Evolutionary conservation across 30 jellyfish, hydroid and myxozoan genomes (phyloP).

Genomic region (Cassiopea xamachana): DNA sequence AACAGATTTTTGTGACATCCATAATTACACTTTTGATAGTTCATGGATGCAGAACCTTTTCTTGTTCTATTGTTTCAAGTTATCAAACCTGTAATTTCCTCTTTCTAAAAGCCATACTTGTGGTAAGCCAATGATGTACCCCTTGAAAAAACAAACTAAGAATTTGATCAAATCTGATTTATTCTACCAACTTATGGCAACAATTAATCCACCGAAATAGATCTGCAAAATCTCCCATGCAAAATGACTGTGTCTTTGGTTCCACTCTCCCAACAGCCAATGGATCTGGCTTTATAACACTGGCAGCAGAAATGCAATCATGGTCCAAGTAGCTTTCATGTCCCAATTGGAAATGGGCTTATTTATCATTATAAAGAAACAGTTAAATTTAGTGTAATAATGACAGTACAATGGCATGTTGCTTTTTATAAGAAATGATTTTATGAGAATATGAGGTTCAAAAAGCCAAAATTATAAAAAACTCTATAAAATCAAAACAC

Average conservation of each 20-base stretch:
- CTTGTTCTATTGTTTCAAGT: background rate
- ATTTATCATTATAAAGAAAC: too few species aligned
- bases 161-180: slow-evolving; percentile 38
- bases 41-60: background rate
- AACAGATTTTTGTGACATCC: background rate
- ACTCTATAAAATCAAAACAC: too few species aligned
- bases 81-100: slow-evolving; percentile 31
- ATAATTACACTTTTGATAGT: background rate
- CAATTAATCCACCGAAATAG: background rate
- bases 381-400: too few species aligned
- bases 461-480: too few species aligned
- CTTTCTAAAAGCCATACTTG: slow-evolving; percentile 52
- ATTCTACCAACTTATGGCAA: background rate
- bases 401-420: too few species aligned
- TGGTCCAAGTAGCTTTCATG: too few species aligned
- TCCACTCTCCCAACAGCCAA: too few species aligned
- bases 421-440: too few species aligned
- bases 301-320: too few species aligned
- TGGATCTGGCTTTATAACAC: too few species aligned
- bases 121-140: slow-evolving; percentile 45
- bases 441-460: too few species aligned
- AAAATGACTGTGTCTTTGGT: background rate
- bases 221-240: background rate
- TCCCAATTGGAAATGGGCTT: too few species aligned
- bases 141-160: slow-evolving; percentile 59